Base-by-base conservation (phyloP, 2,113 vertebrate genomes). In the Gasterosteus aculeatus region DNA sequence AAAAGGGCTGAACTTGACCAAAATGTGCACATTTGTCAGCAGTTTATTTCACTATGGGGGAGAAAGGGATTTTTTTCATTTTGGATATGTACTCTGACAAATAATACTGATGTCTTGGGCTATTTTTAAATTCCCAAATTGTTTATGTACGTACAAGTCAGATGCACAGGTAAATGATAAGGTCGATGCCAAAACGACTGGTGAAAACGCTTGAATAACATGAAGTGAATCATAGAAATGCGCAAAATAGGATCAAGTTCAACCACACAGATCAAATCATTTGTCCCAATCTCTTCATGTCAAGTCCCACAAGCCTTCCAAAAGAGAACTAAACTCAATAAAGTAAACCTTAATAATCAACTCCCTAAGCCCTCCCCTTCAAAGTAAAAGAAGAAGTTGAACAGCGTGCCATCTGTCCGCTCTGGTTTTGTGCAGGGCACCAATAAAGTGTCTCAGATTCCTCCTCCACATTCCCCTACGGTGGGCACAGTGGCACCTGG, bases 391-490 rank as follows among this genome's bases (percentile, higher is more conserved):
- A 87, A 85, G 79, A 87, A 83, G 94, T 95, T 85, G 95, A 96
- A 95, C 96, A 96, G 95, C 94, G 93, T 96, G 94, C 94, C 94
- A 94, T 94, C 95, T 94, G 95, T 95, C 95, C 94, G 91, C 94
- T 95, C 95, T 94, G 95, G 94, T 95, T 94, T 95, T 95, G 94
- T 93, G 96, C 95, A 95, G 96, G 96, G 95, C 96, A 96, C 95
- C 93, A 91, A 77, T 96, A 97, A 97, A 98, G 96, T 97, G 96
- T 98, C 96, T 96, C 75, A 92, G 94, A 95, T 96, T 91, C 89
- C 93, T 94, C 94, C 94, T 96, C 85, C 94, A 95, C 95, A 94
- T 96, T 95, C 95, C 94, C 89, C 95, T 95, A 94, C 87, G 93
- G 94, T 94, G 94, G 94, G 92, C 88, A 89, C 94, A 85, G 94